phyloP scores from a whole-genome alignment of 2,797 vertebrate species.

The Acrossocheilus wenchowensis region DNA sequence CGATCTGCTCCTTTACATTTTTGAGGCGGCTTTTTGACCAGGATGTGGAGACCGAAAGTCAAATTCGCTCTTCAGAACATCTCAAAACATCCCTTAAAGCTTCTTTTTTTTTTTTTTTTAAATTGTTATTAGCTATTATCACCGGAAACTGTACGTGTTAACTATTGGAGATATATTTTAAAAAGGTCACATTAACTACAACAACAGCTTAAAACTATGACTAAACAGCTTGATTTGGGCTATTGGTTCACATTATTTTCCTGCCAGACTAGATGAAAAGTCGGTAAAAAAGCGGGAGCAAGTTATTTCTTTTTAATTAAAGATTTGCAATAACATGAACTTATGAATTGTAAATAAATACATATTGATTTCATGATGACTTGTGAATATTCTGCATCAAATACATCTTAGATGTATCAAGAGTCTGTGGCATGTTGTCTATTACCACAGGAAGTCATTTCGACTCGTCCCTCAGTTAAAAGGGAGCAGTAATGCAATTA shows the following conservation, averaged over 20 bases:
- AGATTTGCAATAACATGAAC: neutral
- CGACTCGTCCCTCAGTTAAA: neutral
- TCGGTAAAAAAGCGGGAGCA: neutral
- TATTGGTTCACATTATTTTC: neutral
- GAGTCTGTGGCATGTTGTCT: neutral
- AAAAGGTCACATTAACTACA: neutral
- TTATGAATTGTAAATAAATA: neutral
- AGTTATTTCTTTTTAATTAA: neutral
- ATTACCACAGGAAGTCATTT: conserved; percentile 30
- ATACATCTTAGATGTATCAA: neutral
- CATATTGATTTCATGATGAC: neutral
- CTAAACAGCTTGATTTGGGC: neutral
- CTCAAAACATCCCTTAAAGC: neutral
- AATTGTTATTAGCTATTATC: neutral
- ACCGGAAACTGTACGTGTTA: neutral
- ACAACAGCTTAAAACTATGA: neutral
- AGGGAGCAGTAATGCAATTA: conserved; percentile 27
- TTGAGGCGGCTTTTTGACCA: neutral
- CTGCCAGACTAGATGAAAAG: neutral
- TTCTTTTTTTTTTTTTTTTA: too few species aligned
- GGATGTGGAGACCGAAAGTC: neutral
- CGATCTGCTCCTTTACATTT: neutral
- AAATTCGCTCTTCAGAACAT: neutral
- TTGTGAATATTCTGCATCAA: neutral
- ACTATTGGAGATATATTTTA: neutral